phyloP scores from a whole-genome alignment of 2,113 vertebrate species.

The Sapayoa aenigma region DNA sequence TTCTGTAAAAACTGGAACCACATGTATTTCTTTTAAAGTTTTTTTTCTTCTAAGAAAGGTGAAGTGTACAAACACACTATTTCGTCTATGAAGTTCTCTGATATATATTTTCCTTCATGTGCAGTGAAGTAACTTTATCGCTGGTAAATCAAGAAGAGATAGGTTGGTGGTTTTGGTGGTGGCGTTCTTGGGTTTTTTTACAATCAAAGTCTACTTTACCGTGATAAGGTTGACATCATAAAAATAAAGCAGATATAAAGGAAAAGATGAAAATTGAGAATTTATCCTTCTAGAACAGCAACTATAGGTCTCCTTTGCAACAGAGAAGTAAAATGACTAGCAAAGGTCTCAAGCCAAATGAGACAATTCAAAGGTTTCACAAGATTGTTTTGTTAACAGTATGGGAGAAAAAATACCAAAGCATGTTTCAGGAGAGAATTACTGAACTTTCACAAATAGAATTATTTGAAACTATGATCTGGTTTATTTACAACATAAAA shows the following conservation, averaged over 20 bases:
- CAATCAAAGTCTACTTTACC: neutral
- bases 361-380: neutral
- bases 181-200: accelerated
- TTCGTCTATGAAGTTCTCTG: neutral
- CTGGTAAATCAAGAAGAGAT: neutral
- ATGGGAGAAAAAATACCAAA: neutral
- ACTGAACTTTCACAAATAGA: neutral
- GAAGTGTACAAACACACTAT: neutral
- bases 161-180: neutral
- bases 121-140: neutral
- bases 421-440: neutral
- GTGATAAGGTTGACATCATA: neutral
- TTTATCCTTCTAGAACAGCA: neutral
- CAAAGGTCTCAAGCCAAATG: neutral
- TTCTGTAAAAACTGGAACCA: neutral
- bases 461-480: neutral
- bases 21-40: neutral
- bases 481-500: neutral
- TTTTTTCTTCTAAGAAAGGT: neutral
- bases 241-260: neutral
- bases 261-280: neutral
- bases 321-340: neutral
- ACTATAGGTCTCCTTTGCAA: neutral
- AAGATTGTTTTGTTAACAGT: neutral
- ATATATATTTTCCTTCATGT: neutral